Evolutionary conservation across 1,140 invertebrate genomes (phyloP), one percentile per base, ranked within the genome.

Genomic region (Orussus abietinus): DNA sequence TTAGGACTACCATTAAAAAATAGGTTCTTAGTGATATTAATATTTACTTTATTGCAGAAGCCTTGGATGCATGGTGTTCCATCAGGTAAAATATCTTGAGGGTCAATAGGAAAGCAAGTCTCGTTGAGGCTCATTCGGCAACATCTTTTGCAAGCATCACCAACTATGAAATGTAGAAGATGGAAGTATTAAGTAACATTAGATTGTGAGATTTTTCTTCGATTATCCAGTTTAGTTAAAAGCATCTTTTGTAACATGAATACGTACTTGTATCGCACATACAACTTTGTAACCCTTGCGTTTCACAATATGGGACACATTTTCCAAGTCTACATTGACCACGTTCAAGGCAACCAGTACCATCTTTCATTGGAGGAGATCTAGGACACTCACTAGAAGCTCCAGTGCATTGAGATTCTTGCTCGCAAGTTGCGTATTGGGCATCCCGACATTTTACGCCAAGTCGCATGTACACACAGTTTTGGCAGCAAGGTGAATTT

Each of bases 1-100:
- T n/a, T n/a, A n/a, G n/a, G n/a, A n/a, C n/a, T n/a, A n/a, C n/a
- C n/a, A n/a, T n/a, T n/a, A n/a, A n/a, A n/a, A n/a, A n/a, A n/a
- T n/a, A n/a, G n/a, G n/a, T n/a, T n/a, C n/a, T n/a, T n/a, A n/a
- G 10, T 39, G 17, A 18, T 26, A n/a, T n/a, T n/a, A n/a, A n/a
- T 31, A 36, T 32, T 49, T 75, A 91, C 89, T 74, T 90, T 87
- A 66, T 93, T 92, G 65, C 93, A 96, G 67, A 94, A 95, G 26
- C 94, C 93, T 76, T 94, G 90, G 59, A 95, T 90, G 64, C 94
- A 97, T 1, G 93, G 92, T 3, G 92, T 93, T 1, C 93, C 93
- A 75, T 96, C 90, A 0, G 90, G 87, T 34, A 96, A 75, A 45
- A 89, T 87, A 66, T 92, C 88, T 38, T 82, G 81, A 15, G 88